Conservation (phyloP, 2,797 vertebrate genomes). For the Muscicapa comitata region DNA sequence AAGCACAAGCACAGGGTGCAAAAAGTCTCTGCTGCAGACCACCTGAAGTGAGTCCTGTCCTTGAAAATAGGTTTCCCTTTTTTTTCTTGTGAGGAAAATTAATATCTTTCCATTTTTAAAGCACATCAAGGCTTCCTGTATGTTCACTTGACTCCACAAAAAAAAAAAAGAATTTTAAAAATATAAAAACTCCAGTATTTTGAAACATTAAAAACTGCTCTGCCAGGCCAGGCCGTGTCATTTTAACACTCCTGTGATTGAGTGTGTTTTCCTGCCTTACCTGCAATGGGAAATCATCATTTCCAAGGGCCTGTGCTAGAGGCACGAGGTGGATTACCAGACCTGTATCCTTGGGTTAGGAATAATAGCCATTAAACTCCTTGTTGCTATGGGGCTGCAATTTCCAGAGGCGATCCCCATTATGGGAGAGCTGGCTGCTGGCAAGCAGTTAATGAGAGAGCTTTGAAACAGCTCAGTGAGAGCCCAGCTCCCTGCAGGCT, state of each 20-base stretch:
- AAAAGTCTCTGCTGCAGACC: background rate
- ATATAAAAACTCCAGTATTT: background rate
- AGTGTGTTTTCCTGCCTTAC: background rate
- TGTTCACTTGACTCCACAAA: background rate
- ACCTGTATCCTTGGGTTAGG: conserved; percentile 3
- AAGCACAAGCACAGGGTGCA: background rate
- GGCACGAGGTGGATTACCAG: background rate
- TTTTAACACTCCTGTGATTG: background rate
- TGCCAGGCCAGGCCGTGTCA: background rate
- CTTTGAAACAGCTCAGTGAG: background rate
- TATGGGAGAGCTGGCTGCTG: conserved; percentile 15
- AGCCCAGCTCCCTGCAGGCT: conserved; percentile 27
- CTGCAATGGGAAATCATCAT: background rate
- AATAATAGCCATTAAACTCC: conserved; percentile 47
- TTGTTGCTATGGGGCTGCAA: conserved; percentile 62
- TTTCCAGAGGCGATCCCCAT: conserved; percentile 46
- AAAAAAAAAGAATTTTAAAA: background rate
- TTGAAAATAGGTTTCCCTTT: background rate
- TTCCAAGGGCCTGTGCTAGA: background rate
- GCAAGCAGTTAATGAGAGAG: conserved; percentile 46
- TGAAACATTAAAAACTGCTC: background rate
- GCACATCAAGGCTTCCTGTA: background rate
- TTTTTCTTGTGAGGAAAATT: background rate
- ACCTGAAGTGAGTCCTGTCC: background rate
- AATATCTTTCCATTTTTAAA: background rate